These are phyloP conservation scores for Laticauda colubrina DNA, from an alignment of 2,113 vertebrate species.

Conservation along the genomic window DNA sequence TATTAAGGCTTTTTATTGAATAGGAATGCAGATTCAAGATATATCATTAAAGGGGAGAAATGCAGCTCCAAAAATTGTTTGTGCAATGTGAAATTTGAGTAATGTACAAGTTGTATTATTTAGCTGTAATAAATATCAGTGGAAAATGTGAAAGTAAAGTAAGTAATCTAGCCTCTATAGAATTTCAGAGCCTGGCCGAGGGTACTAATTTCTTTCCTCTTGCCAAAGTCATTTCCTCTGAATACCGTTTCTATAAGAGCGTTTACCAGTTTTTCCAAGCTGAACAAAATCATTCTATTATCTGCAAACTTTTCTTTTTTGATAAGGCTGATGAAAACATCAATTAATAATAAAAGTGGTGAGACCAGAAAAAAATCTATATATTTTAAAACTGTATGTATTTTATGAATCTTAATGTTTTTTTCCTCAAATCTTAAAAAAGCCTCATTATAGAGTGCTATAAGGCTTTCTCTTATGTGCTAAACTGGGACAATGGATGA, in stretches of 20 bases:
- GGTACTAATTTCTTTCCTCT: background rate
- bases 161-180: background rate
- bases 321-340: background rate
- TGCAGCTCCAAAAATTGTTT: background rate
- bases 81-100: background rate
- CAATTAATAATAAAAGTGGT: background rate
- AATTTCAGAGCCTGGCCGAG: background rate
- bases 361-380: background rate
- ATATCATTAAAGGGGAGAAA: background rate
- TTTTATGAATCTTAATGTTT: background rate
- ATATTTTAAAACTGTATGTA: background rate
- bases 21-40: background rate
- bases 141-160: background rate
- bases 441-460: background rate
- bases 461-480: background rate
- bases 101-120: background rate
- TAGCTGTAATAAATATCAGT: background rate
- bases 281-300: background rate
- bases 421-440: background rate
- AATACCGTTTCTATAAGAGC: background rate
- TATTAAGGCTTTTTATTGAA: background rate
- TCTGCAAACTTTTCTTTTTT: background rate
- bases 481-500: background rate
- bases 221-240: background rate
- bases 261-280: background rate